These are phyloP conservation scores for Prolemur simus DNA, from an alignment of 2,113 vertebrate genomes.

Conservation along the genomic window DNA sequence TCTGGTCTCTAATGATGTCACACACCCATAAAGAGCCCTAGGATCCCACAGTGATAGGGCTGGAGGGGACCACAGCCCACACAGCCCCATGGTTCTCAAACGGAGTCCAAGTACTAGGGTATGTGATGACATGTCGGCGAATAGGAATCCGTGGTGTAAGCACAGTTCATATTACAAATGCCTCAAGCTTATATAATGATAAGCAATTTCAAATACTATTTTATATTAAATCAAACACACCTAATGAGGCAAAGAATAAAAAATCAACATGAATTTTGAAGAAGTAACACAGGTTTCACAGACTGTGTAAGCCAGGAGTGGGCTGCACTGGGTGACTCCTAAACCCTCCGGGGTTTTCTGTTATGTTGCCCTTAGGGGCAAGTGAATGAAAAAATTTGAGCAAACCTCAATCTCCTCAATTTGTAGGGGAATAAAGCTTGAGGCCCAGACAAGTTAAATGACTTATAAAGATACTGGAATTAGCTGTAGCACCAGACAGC, in stretches of 20 bases:
- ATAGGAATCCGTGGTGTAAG: too few relatives aligned
- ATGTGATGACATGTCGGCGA: not conserved
- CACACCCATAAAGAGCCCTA: not conserved
- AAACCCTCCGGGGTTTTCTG: not conserved
- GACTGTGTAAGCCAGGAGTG: not conserved
- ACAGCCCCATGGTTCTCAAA: too few relatives aligned
- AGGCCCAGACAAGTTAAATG: not conserved
- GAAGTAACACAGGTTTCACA: not conserved
- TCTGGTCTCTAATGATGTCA: not conserved
- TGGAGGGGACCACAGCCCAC: not conserved
- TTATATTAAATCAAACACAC: not conserved
- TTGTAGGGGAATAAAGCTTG: not conserved
- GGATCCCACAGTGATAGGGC: not conserved
- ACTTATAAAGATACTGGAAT: not conserved
- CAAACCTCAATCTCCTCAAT: not conserved
- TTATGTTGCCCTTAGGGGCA: not conserved
- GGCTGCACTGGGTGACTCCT: not conserved
- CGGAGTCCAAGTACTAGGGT: too few relatives aligned
- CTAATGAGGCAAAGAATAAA: not conserved
- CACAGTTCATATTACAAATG: fast-evolving
- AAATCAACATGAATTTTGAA: not conserved
- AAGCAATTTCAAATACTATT: not conserved
- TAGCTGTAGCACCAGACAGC: fast-evolving
- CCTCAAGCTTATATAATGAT: not conserved
- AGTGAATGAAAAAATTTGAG: not conserved